Percentiles rank a stretch among this genome's conserved stretches.
These are phyloP conservation scores for Idaea straminata DNA, from an alignment of 2,888 invertebrate genomes.

Conservation along the genomic window DNA sequence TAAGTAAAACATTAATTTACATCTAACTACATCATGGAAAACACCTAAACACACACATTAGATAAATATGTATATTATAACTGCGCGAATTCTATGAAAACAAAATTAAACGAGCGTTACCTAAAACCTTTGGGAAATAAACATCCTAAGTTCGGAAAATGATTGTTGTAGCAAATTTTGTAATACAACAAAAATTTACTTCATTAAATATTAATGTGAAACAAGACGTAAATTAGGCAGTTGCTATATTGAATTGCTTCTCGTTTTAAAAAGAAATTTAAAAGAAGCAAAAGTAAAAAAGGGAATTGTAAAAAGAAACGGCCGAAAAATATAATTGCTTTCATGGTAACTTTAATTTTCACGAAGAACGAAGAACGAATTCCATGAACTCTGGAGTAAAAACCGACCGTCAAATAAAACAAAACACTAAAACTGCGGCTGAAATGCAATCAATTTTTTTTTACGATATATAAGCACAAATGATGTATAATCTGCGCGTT, in stretches of 20 bases:
- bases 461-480: no score
- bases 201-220: not conserved
- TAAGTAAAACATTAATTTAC: conserved; percentile 63
- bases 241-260: not conserved
- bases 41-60: conserved; percentile 23
- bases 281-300: not conserved
- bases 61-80: not conserved
- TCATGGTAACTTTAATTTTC: not conserved
- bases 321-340: not conserved
- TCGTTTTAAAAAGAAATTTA: not conserved
- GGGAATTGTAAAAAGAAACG: not conserved
- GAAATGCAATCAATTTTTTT: no score
- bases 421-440: no score
- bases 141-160: conserved; percentile 16
- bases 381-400: no score
- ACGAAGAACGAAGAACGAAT: not conserved
- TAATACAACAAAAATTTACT: not conserved
- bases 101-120: not conserved
- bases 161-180: not conserved
- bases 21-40: conserved; percentile 16
- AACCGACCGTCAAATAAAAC: no score
- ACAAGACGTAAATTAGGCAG: conserved; percentile 1
- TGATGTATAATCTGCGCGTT: no score
- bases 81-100: not conserved
- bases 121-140: conserved; percentile 33